Evolutionary conservation across 2,888 invertebrate genomes (phyloP).

Genomic region (Teleogryllus oceanicus): DNA sequence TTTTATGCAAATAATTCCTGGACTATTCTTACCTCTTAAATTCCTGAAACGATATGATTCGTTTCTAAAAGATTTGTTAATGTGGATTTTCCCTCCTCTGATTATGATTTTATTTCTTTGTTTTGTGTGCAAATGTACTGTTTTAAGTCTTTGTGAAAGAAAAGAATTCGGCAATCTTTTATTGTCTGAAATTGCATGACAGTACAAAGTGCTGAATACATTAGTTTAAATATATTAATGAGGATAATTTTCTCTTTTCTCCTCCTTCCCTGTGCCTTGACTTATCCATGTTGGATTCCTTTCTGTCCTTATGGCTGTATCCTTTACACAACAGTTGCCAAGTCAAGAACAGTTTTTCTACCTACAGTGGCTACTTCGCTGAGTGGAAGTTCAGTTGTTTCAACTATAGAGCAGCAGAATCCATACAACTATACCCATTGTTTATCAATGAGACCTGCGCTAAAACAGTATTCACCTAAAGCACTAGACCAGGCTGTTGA

Average conservation of each 20-base stretch:
- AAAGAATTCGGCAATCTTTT: background rate
- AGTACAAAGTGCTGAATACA: background rate
- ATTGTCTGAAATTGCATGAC: background rate
- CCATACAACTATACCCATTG: background rate
- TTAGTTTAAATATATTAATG: background rate
- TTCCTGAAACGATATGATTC: too few relatives aligned
- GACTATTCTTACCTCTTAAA: too few relatives aligned
- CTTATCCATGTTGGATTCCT: background rate
- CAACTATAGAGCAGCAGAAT: background rate
- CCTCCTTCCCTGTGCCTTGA: background rate
- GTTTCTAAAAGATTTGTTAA: too few relatives aligned
- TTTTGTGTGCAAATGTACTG: too few relatives aligned
- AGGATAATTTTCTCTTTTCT: background rate
- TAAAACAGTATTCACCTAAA: conserved; percentile 37
- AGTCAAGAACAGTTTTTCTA: conserved; percentile 5
- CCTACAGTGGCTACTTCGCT: conserved; percentile 3
- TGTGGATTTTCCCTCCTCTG: too few relatives aligned
- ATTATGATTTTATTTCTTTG: too few relatives aligned
- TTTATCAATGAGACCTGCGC: background rate
- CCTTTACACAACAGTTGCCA: background rate
- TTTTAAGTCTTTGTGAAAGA: too few relatives aligned
- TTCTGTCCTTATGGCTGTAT: background rate
- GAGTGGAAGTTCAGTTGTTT: background rate
- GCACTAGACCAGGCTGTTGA: conserved; percentile 39
- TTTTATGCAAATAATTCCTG: too few relatives aligned